A percentile compares a stretch with the other conserved stretches of the same genome.
Evolutionary conservation across 2,113 vertebrate genomes (phyloP).

Genomic region (Theristicus caerulescens): DNA sequence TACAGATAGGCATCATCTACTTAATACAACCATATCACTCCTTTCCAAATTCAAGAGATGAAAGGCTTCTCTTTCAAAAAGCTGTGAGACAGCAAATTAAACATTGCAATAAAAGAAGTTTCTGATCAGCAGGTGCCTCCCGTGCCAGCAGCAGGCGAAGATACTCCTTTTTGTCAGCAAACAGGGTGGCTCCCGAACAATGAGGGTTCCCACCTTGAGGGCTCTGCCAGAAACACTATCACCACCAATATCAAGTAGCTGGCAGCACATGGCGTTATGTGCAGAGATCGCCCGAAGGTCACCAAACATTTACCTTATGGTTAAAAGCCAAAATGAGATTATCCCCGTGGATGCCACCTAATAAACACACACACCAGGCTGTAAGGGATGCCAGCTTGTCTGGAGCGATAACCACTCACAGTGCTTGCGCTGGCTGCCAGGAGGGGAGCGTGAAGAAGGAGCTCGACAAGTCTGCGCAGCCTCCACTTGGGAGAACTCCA

Average conservation of each 20-base stretch:
- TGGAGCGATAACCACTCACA: not conserved
- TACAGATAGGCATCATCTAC: conserved; percentile 8
- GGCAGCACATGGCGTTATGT: not conserved
- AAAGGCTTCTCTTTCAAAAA: conserved; percentile 39
- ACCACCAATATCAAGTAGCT: not conserved
- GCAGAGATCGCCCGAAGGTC: conserved; percentile 17
- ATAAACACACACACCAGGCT: conserved; percentile 7
- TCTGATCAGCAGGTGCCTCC: conserved; percentile 43
- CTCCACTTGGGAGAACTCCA: not conserved
- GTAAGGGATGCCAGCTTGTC: not conserved
- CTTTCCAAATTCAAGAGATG: not conserved
- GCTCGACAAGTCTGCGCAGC: not conserved
- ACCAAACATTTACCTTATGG: not conserved
- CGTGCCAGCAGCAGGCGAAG: not conserved
- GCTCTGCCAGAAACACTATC: conserved; percentile 20
- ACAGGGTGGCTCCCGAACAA: not conserved
- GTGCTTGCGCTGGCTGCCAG: not conserved
- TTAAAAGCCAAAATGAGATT: conserved; percentile 56
- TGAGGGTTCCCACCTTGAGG: conserved; percentile 16
- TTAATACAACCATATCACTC: not conserved
- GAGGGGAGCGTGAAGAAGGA: not conserved
- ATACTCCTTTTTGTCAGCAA: conserved; percentile 26
- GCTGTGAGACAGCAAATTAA: conserved; percentile 32
- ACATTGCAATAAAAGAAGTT: conserved; percentile 4
- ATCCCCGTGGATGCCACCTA: conserved; percentile 45